Conservation (phyloP, 2,888 invertebrate species). For the Synergus japonicus region DNA sequence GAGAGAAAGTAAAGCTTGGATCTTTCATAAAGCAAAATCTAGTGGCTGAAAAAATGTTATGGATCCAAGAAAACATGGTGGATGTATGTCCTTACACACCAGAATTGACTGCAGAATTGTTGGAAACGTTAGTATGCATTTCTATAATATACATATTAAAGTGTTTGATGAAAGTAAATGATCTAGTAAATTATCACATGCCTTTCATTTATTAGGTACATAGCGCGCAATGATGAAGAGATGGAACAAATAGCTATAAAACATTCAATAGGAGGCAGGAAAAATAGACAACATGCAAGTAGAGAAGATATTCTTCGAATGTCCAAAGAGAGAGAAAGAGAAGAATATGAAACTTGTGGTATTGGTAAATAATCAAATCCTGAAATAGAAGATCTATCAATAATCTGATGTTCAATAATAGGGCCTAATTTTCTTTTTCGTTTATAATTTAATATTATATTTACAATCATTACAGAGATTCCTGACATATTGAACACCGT, state of each 20-base stretch:
- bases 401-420: background rate
- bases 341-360: constrained; percentile 88
- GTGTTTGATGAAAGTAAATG: background rate
- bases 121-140: constrained; percentile 79
- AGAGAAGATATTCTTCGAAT: constrained; percentile 89
- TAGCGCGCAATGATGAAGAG: constrained; percentile 86
- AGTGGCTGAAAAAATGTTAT: constrained; percentile 86
- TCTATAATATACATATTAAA: constrained; percentile 27
- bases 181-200: background rate
- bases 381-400: background rate
- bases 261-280: constrained; percentile 87
- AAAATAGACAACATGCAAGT: constrained; percentile 87
- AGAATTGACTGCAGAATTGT: constrained; percentile 81
- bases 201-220: constrained; percentile 76
- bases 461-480: constrained; percentile 79
- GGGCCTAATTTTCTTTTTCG: background rate
- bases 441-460: constrained; percentile 22
- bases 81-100: constrained; percentile 80
- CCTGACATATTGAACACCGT: constrained; percentile 83
- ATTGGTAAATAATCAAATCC: constrained; percentile 76
- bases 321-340: constrained; percentile 85
- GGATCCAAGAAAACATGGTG: constrained; percentile 85
- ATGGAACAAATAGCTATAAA: constrained; percentile 88
- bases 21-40: constrained; percentile 86
- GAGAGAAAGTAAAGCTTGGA: constrained; percentile 82